These are phyloP conservation scores for Bombylius discolor DNA, from an alignment of 2,888 invertebrate genomes.

Conservation along the genomic window DNA sequence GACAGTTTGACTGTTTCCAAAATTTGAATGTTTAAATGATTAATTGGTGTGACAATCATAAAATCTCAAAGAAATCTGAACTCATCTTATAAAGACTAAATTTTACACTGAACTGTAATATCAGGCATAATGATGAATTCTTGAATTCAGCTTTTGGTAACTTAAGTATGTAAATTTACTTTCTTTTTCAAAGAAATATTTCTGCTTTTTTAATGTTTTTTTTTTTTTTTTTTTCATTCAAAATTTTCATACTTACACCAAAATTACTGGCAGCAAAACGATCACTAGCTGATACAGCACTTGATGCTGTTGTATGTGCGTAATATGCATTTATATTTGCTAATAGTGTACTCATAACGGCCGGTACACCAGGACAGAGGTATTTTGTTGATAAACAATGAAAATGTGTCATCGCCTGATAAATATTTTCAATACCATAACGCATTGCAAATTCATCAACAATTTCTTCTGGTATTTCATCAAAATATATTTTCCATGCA, in stretches of 20 bases:
- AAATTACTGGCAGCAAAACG: conserved; percentile 99
- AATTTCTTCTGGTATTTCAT: conserved; percentile 94
- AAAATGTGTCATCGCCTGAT: conserved; percentile 77
- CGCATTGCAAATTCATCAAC: conserved; percentile 99
- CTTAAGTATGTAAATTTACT: no score
- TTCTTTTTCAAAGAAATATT: background rate
- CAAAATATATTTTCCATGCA: conserved; percentile 98
- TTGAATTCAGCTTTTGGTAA: no score
- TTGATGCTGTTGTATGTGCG: conserved; percentile 93
- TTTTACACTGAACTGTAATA: no score
- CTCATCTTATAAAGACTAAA: no score
- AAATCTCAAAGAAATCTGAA: no score
- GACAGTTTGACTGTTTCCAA: no score
- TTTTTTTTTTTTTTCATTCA: background rate
- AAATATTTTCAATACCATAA: conserved; percentile 98
- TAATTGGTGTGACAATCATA: no score
- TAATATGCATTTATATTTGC: conserved; percentile 99
- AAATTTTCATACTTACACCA: conserved; percentile 56
- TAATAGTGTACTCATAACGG: conserved; percentile 95
- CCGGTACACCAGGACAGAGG: conserved; percentile 96
- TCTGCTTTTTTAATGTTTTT: no score
- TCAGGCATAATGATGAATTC: no score
- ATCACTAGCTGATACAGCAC: conserved; percentile 96
- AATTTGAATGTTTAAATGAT: no score
- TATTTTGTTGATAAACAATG: conserved; percentile 99